These are phyloP conservation scores for Phanerotoma sp. DNA, from an alignment of 2,888 invertebrate genomes.

Conservation along the genomic window DNA sequence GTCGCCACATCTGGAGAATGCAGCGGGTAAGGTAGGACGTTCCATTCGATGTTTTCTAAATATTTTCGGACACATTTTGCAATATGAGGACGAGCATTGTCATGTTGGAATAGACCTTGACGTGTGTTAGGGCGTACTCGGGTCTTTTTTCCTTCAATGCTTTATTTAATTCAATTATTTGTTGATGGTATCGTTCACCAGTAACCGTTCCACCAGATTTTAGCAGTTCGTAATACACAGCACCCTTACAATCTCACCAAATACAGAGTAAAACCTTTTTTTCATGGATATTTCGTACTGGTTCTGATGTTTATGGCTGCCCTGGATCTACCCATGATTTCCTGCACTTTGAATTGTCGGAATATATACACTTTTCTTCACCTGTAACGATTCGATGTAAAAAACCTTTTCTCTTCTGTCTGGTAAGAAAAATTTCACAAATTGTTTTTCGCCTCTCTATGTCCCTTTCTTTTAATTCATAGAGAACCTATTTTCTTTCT, in stretches of 20 bases:
- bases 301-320: too few relatives aligned
- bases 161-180: too few relatives aligned
- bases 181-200: background rate
- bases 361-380: conserved; percentile 28
- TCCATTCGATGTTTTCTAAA: conserved; percentile 34
- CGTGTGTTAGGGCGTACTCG: too few relatives aligned
- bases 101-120: background rate
- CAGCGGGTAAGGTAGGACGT: conserved; percentile 32
- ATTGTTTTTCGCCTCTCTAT: conserved; percentile 26
- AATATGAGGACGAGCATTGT: conserved; percentile 12
- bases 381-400: conserved; percentile 28
- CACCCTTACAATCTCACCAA: background rate
- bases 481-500: conserved; percentile 36
- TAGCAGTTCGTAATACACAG: too few relatives aligned
- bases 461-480: conserved; percentile 33
- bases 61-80: conserved; percentile 31
- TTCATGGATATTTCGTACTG: too few relatives aligned
- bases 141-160: background rate
- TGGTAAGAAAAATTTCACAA: conserved; percentile 28
- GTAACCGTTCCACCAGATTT: background rate
- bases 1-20: conserved; percentile 24
- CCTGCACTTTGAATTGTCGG: conserved; percentile 24
- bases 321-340: background rate
- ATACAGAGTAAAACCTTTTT: too few relatives aligned
- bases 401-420: conserved; percentile 30